Conservation (phyloP, 2,113 vertebrate genomes). For the Litocranius walleri region DNA sequence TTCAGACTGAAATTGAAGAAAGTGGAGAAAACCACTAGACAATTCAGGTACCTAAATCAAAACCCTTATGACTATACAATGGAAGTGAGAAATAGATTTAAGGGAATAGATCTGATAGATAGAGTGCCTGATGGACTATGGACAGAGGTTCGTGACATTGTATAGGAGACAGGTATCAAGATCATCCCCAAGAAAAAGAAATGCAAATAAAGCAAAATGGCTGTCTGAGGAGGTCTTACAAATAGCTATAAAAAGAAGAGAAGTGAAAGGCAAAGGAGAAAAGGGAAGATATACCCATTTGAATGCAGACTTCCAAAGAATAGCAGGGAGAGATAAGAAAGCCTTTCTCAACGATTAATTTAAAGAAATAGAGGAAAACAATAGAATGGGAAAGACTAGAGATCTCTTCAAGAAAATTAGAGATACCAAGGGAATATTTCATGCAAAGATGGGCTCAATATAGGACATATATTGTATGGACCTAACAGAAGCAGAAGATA, state of each 20-base stretch:
- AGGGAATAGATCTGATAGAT: background rate
- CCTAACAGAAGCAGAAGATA: background rate
- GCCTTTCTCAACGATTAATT: accelerated
- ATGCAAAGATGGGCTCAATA: background rate
- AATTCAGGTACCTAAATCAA: background rate
- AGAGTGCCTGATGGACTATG: background rate
- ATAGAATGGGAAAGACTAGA: background rate
- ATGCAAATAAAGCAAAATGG: background rate
- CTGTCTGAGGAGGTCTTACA: background rate
- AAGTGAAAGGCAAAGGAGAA: background rate
- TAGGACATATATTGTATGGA: background rate
- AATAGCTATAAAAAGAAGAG: background rate
- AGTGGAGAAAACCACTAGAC: background rate
- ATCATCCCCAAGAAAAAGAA: background rate
- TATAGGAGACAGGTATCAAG: background rate
- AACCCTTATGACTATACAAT: background rate
- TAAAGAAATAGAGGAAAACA: background rate
- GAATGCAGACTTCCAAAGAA: background rate
- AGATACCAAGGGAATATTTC: background rate
- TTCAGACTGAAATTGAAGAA: background rate
- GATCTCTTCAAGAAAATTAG: background rate
- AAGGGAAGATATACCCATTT: background rate
- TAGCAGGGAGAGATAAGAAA: background rate
- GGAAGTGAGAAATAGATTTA: background rate
- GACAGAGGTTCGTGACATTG: accelerated